phyloP scores from a whole-genome alignment of 2,797 vertebrate genomes.

The Oryzias sinensis region DNA sequence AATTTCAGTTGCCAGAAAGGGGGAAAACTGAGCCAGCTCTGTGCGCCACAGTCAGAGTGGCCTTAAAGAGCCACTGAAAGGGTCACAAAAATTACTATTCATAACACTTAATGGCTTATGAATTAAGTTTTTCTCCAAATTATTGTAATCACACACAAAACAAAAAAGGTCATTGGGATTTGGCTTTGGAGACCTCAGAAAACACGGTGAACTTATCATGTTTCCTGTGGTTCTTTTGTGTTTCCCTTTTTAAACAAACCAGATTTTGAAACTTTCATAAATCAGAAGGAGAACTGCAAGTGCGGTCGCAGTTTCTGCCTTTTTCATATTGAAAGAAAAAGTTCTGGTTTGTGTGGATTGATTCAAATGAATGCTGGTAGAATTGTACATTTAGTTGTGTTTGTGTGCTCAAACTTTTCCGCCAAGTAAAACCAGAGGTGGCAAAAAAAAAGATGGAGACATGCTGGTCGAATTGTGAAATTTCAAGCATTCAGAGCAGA shows the following conservation, averaged over 20 bases:
- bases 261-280: conserved; percentile 1
- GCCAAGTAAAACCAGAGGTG: too few species aligned
- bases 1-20: conserved; percentile 89
- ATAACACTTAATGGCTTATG: conserved; percentile 84
- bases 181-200: conserved; percentile 24
- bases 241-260: neutral
- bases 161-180: conserved; percentile 44
- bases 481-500: too few species aligned
- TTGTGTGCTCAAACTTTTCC: too few species aligned
- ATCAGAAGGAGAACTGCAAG: neutral
- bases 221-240: conserved; percentile 7
- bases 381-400: too few species aligned
- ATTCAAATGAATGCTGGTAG: neutral
- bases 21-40: conserved; percentile 85
- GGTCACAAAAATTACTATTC: conserved; percentile 93
- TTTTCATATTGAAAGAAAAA: neutral
- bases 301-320: neutral
- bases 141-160: conserved; percentile 80
- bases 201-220: conserved; percentile 1
- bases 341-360: neutral
- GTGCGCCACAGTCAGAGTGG: conserved; percentile 84
- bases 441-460: too few species aligned
- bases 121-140: conserved; percentile 85
- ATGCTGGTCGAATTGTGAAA: too few species aligned
- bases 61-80: conserved; percentile 86